A percentile compares a stretch with the other conserved stretches of the same genome.
Evolutionary conservation across 2,113 vertebrate species (phyloP).

Genomic region (Cyanoliseus patagonus): DNA sequence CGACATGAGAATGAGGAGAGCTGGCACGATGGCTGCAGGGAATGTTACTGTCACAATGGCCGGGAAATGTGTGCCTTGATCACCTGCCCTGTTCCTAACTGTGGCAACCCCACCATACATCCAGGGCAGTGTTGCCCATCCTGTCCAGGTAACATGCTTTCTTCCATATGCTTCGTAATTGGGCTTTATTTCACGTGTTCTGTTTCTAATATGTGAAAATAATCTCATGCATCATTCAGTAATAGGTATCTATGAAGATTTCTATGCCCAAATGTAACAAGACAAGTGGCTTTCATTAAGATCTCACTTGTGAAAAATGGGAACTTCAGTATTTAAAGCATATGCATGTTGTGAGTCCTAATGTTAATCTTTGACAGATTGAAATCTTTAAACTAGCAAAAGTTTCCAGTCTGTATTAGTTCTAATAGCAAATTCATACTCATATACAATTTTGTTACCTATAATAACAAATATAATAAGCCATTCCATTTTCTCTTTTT

Average conservation of each 20-base stretch:
- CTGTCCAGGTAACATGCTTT: slow-evolving; percentile 78
- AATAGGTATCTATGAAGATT: neutral
- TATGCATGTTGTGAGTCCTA: neutral
- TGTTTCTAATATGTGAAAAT: neutral
- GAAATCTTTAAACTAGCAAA: neutral
- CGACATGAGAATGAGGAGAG: slow-evolving; percentile 86
- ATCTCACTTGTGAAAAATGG: neutral
- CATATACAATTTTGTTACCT: neutral
- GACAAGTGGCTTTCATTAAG: neutral
- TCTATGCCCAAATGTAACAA: neutral
- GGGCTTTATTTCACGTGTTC: neutral
- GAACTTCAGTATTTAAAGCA: neutral
- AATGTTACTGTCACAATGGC: slow-evolving; percentile 87
- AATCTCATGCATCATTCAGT: neutral
- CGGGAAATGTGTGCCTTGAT: slow-evolving; percentile 91
- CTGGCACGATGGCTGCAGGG: slow-evolving; percentile 91
- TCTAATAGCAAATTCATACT: neutral
- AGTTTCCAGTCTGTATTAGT: neutral
- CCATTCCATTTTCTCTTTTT: neutral
- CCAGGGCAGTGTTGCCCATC: slow-evolving; percentile 88
- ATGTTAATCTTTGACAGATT: neutral
- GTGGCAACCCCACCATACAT: slow-evolving; percentile 83
- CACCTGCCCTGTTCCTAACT: slow-evolving; percentile 86
- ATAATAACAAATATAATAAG: neutral
- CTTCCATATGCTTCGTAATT: neutral